phyloP scores from a whole-genome alignment of 2,113 vertebrate genomes.

The Columba janthina region DNA sequence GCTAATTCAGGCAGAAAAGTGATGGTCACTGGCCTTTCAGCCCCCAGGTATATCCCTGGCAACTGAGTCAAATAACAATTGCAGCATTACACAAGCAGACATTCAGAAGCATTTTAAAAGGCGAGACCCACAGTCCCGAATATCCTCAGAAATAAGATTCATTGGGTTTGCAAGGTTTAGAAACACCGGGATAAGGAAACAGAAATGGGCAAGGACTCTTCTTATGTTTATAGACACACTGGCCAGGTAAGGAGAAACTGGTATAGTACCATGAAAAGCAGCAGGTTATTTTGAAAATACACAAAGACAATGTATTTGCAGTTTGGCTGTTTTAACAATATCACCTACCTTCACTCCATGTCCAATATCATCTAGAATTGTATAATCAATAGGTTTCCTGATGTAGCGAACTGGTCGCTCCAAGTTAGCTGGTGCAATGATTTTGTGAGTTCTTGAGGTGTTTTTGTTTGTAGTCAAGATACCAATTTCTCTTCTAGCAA shows the following conservation, averaged over 20 bases:
- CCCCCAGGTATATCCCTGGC: neutral
- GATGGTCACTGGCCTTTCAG: neutral
- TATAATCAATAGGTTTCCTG: slow-evolving; percentile 98
- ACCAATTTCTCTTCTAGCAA: slow-evolving; percentile 98
- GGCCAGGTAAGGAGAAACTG: slow-evolving; percentile 39
- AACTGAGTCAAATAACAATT: neutral
- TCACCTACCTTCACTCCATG: slow-evolving; percentile 96
- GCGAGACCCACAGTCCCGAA: neutral
- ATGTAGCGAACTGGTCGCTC: slow-evolving; percentile 99
- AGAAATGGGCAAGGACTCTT: neutral
- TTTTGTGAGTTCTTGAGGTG: slow-evolving; percentile 98
- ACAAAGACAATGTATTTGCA: slow-evolving; percentile 57
- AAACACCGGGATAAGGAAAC: neutral
- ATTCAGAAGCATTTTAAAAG: neutral
- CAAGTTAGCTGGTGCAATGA: slow-evolving; percentile 97
- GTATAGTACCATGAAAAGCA: slow-evolving; percentile 23
- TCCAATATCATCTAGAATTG: slow-evolving; percentile 97
- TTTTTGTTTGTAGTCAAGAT: slow-evolving; percentile 99
- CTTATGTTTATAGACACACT: neutral
- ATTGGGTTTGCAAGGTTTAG: neutral
- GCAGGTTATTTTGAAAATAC: slow-evolving; percentile 49
- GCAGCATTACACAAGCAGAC: neutral
- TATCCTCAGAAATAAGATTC: neutral
- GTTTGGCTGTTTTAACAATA: slow-evolving; percentile 47
- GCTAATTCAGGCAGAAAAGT: neutral